These are phyloP conservation scores for Arnoldichthys spilopterus DNA, from an alignment of 2,797 vertebrate genomes.

Conservation along the genomic window DNA sequence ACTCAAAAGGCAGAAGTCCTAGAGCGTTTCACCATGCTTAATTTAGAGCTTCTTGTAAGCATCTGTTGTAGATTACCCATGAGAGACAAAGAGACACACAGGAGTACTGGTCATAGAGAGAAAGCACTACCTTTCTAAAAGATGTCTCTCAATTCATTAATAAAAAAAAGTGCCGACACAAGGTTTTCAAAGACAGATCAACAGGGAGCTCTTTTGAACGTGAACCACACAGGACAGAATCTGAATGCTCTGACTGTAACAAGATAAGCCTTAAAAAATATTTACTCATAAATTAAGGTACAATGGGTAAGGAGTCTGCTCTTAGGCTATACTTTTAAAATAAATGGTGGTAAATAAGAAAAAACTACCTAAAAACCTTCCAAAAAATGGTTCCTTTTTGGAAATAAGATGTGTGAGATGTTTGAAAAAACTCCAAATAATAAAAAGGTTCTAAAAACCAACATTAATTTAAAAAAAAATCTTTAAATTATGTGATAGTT, in stretches of 20 bases:
- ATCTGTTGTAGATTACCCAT: neutral
- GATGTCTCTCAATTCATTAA: neutral
- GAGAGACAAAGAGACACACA: neutral
- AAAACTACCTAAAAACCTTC: too few relatives aligned
- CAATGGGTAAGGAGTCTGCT: neutral
- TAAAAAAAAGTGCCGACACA: neutral
- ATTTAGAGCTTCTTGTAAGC: neutral
- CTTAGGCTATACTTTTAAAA: neutral
- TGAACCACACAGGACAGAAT: neutral
- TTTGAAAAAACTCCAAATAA: too few relatives aligned
- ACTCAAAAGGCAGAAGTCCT: neutral
- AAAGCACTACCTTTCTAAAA: neutral
- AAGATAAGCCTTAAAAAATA: neutral
- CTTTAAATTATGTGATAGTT: too few relatives aligned
- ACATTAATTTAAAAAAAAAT: too few relatives aligned
- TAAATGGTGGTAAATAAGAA: too few relatives aligned
- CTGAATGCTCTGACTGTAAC: neutral
- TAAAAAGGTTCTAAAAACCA: too few relatives aligned
- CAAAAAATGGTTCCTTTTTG: too few relatives aligned
- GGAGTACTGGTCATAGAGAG: neutral
- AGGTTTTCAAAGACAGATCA: neutral
- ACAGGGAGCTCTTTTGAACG: neutral
- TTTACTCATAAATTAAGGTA: neutral
- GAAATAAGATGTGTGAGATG: too few relatives aligned
- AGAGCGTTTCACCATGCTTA: neutral